Evolutionary conservation across 1,140 invertebrate species (phyloP).

Genomic region (Ceratina australensis): DNA sequence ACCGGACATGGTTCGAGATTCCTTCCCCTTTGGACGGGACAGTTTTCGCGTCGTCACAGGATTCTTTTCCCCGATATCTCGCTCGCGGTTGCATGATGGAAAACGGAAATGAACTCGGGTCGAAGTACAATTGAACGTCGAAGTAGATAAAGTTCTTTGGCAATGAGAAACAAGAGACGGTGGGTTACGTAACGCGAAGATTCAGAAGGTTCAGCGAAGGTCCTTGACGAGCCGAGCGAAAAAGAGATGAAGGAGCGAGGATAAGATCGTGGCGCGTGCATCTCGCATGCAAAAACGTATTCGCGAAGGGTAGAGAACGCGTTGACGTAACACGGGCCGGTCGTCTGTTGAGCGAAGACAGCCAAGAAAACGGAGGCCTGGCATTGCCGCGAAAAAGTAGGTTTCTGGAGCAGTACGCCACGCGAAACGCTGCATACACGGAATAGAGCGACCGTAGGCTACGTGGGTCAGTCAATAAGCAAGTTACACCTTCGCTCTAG

Average conservation of each 20-base stretch:
- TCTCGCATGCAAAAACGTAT: neutral
- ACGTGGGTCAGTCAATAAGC: no score
- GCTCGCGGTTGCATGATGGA: no score
- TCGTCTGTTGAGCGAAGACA: constrained; percentile 33
- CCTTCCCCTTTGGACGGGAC: no score
- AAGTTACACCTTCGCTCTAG: no score
- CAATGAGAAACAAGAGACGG: no score
- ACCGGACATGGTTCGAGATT: no score
- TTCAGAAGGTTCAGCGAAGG: neutral
- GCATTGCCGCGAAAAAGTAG: constrained; percentile 54
- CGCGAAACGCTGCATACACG: constrained; percentile 10
- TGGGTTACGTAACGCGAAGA: neutral
- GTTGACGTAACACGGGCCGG: constrained; percentile 2
- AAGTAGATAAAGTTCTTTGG: no score
- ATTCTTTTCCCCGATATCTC: no score
- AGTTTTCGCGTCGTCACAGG: no score
- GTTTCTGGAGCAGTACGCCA: constrained; percentile 54
- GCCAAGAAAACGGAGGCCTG: constrained; percentile 43
- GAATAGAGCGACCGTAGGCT: constrained; percentile 19
- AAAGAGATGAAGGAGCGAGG: neutral
- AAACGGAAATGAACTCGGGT: no score
- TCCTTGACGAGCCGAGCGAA: neutral
- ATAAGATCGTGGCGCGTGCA: neutral
- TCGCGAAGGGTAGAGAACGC: neutral
- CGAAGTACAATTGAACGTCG: no score